Evolutionary conservation across 2,797 vertebrate species (phyloP), one percentile per base, ranked within the genome.

Genomic region (Neosalanx taihuensis): DNA sequence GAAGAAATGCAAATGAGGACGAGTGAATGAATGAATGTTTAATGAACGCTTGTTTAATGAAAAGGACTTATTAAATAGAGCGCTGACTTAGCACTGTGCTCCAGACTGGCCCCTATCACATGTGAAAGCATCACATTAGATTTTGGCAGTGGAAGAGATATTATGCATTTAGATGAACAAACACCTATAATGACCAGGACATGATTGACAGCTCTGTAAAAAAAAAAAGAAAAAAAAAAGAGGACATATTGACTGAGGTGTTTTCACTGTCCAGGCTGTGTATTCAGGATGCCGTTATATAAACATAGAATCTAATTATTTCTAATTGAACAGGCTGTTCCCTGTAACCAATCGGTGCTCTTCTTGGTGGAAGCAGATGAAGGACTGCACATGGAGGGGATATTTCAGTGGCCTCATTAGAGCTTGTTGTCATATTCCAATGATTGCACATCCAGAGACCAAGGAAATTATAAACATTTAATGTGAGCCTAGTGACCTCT

Each of bases 41-140:
- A 88, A 91, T 91, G 87, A 87, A 82, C 60, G 84, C 88, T 89
- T 90, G 83, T 91, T 88, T 87, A 90, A 91, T 92, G 89, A 92
- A 92, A 91, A 90, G 85, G 89, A 91, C 89, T 91, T 91, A 90
- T 91, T 92, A 90, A 90, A 74, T 76, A 84, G 80, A 85, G 72
- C 79, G 86, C 89, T 87, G 88, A 90, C 86, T 86, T 86, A 83
- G 88, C 85, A 80, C 70, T 59, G 81, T 37, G 26, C 76, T 70
- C 6, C 75, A 59, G 79, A 70, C 53, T 0, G 76, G n/a, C 72
- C 29, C 74, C 78, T 26, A 76, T 58, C 83, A 79, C 49, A 76
- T 83, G 75, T 85, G 78, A 87, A 83, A 85, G 80, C 72, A 75
- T 73, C 68, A 15, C 79, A 76, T 86, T 82, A 76, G 85, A 75